Percentiles rank a stretch among this genome's conserved stretches.
Conservation (phyloP, 2,797 vertebrate genomes). For the Dryobates pubescens region DNA sequence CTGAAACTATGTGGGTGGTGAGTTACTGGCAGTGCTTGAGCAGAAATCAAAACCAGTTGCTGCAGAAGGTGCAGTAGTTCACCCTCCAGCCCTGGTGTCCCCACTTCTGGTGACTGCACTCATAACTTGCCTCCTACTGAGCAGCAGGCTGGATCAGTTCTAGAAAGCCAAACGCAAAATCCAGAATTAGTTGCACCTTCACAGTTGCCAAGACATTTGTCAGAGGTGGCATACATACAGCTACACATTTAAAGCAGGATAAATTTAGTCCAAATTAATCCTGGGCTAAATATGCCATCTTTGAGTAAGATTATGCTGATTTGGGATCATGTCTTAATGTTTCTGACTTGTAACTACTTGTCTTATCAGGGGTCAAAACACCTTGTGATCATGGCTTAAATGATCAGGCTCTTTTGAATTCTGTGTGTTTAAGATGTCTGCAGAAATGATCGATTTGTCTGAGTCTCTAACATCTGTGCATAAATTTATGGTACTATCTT, state of each 20-base stretch:
- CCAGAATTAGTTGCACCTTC: background rate
- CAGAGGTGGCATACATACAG: background rate
- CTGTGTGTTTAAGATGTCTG: background rate
- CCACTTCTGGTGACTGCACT: background rate
- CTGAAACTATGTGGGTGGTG: background rate
- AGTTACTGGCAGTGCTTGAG: background rate
- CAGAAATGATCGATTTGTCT: background rate
- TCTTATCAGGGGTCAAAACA: background rate
- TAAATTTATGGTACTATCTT: background rate
- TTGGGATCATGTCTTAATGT: background rate
- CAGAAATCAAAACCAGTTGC: background rate
- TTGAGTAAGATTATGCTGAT: background rate
- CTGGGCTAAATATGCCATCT: background rate
- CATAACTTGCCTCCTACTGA: rapidly evolving
- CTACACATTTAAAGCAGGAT: background rate
- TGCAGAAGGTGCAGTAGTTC: background rate
- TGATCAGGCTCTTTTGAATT: background rate
- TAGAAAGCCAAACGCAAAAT: background rate
- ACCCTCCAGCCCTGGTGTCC: background rate
- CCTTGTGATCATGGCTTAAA: background rate
- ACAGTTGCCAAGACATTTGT: background rate
- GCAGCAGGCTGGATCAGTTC: background rate
- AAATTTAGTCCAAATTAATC: background rate
- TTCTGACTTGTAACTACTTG: background rate
- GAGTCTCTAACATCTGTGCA: background rate